phyloP scores from a whole-genome alignment of 2,113 vertebrate species.

The Gymnarchus niloticus region DNA sequence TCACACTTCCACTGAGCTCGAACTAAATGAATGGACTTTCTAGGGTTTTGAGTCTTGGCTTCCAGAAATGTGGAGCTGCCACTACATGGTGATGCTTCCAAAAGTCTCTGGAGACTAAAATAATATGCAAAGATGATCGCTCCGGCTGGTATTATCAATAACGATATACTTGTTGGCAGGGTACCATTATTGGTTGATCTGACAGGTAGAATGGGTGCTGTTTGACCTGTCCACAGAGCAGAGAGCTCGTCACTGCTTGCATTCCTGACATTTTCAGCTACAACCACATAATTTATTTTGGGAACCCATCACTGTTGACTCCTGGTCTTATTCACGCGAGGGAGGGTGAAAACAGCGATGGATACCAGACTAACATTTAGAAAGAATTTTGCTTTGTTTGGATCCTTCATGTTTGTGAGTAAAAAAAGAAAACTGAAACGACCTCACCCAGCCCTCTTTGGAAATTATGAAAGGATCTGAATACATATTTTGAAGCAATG shows the following conservation, averaged over 20 bases:
- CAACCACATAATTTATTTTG: constrained; percentile 6
- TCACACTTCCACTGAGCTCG: not conserved
- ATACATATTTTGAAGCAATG: not conserved
- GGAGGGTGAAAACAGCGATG: not conserved
- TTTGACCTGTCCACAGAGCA: not conserved
- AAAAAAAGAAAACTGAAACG: no score
- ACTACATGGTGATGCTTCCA: not conserved
- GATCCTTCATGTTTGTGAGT: not conserved
- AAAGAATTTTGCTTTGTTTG: not conserved
- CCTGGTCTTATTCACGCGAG: not conserved
- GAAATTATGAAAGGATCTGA: not conserved
- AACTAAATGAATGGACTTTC: not conserved
- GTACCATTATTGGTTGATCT: not conserved
- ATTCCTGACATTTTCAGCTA: constrained; percentile 7
- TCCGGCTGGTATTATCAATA: no score
- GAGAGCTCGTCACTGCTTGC: not conserved
- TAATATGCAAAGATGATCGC: not conserved
- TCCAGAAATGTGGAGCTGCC: not conserved
- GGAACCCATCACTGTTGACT: not conserved
- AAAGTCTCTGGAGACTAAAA: not conserved
- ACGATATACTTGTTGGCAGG: not conserved
- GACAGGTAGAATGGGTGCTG: not conserved
- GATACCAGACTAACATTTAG: not conserved
- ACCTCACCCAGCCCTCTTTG: not conserved
- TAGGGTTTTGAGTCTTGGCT: not conserved